Evolutionary conservation across 2,888 invertebrate species (phyloP).

Genomic region (Ophonus ardosiacus): DNA sequence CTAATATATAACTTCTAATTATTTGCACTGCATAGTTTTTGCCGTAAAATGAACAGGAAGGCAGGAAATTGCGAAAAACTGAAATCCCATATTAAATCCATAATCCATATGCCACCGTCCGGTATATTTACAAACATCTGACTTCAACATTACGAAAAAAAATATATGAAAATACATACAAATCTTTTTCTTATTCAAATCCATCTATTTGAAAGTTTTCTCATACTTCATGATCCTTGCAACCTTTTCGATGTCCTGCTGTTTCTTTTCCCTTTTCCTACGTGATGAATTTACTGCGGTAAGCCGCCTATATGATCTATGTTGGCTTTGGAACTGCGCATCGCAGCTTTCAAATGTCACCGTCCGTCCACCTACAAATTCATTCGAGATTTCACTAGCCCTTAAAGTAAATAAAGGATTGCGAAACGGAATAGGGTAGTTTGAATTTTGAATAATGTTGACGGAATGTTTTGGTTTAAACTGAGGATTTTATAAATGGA

Average conservation of each 20-base stretch:
- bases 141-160: no score
- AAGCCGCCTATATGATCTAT: slow-evolving; percentile 4
- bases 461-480: neutral
- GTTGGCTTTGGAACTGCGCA: neutral
- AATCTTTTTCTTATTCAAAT: neutral
- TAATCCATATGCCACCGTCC: no score
- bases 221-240: neutral
- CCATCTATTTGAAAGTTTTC: neutral
- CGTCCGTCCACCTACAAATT: neutral
- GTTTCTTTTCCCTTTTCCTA: neutral
- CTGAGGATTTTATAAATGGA: neutral
- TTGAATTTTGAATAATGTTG: neutral
- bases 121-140: no score
- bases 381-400: neutral
- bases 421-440: neutral
- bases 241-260: neutral
- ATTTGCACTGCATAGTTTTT: no score
- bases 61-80: no score
- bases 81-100: no score
- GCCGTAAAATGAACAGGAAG: no score
- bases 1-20: no score
- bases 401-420: neutral
- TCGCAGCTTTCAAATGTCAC: slow-evolving; percentile 2
- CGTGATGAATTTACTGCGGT: slow-evolving; percentile 4
- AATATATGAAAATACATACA: neutral